Base-by-base conservation (phyloP, 2,888 invertebrate species). In the Synanthedon myopaeformis region DNA sequence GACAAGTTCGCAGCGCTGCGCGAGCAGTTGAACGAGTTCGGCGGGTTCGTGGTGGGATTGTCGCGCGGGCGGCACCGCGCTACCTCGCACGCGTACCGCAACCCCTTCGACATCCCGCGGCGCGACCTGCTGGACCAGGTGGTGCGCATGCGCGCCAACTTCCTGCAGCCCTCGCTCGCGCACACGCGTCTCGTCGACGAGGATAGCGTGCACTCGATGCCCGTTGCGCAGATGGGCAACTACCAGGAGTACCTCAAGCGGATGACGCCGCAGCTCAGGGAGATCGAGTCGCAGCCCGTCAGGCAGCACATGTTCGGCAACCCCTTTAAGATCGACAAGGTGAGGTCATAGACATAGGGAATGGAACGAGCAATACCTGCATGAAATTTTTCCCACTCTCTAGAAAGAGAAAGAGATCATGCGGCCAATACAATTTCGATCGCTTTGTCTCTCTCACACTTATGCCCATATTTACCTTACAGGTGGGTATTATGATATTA, bases 291-390 rank as follows among this genome's bases (percentile, higher is more conserved):
- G 42, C 93, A 94, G 41, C 98, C 98, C 4, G 96, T 97, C 50
- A 88, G 99, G 12, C 96, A 98, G 67, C 99, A 99, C 72, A 99
- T 98, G 95, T 99, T 99, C 76, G 99, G 99, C 54, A 99, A 99
- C 88, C 99, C 99, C 0, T 99, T 99, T 85, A 99, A 99, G 85
- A 96, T 99, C 70, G 99, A 99, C 76, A 99, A 99, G 89, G 92
- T 94, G 64, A 72, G 76, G 23, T 5, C 23, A 23, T 23, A 23
- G 23, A 23, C 1, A 23, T 73, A 23, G 23, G 1, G 23, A 23
- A 23, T 23, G 23, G 5, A 23, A 5, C 5, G 0, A 23, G 23
- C 5, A 23, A 23, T 4, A 23, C 23, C 23, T 23, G 23, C 23
- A 23, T 5, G 23, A 23, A 23, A 23, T 23, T 5, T 23, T 5